Conservation (phyloP, 2,113 vertebrate species). For the Chloropsis hardwickii region DNA sequence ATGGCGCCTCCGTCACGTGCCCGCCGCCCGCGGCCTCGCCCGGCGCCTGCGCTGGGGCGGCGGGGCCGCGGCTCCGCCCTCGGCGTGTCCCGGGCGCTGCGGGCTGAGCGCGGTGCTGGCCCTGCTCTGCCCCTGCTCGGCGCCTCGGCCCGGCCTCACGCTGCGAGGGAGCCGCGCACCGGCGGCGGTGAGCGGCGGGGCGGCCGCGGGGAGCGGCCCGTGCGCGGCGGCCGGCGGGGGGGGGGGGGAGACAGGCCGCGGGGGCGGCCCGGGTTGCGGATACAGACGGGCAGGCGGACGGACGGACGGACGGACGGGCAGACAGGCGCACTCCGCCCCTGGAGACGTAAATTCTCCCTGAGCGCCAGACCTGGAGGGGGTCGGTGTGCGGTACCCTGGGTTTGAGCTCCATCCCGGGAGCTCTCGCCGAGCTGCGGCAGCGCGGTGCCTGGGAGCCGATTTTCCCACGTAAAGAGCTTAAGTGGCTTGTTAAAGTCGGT, state of each 20-base stretch:
- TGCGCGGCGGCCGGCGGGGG: background rate
- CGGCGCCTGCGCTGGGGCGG: background rate
- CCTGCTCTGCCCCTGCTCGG: background rate
- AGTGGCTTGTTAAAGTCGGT: background rate
- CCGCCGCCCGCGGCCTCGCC: background rate
- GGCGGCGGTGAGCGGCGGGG: background rate
- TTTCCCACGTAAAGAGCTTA: fast-evolving
- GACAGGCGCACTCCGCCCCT: fast-evolving
- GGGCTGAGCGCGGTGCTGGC: background rate
- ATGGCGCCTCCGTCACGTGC: background rate
- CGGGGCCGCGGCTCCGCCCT: background rate
- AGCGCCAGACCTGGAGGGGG: background rate
- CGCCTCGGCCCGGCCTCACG: background rate
- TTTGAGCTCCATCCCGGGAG: background rate
- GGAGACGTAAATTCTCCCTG: background rate
- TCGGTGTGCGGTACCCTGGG: background rate
- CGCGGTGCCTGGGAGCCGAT: background rate
- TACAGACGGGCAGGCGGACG: background rate
- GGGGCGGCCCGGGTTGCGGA: background rate
- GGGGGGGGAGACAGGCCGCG: background rate
- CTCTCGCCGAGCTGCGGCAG: background rate
- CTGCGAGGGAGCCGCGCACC: background rate
- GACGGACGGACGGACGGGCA: fast-evolving
- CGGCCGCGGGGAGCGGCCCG: background rate
- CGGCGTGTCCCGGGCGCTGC: background rate